phyloP scores from a whole-genome alignment of 2,113 vertebrate species.

The Nanorana parkeri region DNA sequence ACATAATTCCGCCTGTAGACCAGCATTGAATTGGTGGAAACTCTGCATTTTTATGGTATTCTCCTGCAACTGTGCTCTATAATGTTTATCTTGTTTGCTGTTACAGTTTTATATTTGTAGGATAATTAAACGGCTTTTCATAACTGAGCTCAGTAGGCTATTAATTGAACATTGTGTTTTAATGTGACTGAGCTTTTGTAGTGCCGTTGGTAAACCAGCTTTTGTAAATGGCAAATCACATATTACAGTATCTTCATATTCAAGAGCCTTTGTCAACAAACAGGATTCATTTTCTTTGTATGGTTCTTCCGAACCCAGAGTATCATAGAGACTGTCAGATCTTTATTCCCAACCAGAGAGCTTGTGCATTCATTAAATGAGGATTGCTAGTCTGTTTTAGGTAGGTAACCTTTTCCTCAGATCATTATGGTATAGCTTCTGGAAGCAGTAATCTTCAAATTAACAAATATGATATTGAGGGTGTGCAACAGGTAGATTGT shows the following conservation, averaged over 20 bases:
- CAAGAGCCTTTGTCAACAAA: neutral
- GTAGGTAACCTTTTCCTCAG: no score
- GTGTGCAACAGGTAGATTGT: no score
- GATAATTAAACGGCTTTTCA: neutral
- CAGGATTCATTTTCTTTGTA: slow-evolving; percentile 11
- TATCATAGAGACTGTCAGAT: neutral
- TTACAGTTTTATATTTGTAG: neutral
- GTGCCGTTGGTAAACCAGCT: neutral
- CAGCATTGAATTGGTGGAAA: no score
- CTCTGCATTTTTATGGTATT: no score
- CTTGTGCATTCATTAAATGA: neutral
- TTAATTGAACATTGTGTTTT: neutral
- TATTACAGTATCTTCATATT: neutral
- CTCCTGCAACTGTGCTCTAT: no score
- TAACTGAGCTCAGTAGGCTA: neutral
- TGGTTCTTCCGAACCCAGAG: neutral
- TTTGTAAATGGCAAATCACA: neutral
- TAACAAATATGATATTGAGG: no score
- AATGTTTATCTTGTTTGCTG: neutral
- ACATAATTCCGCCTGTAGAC: no score
- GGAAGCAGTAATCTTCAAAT: no score
- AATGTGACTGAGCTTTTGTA: neutral
- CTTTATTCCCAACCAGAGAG: neutral
- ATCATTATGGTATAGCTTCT: no score
- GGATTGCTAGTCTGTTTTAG: neutral